Base-by-base conservation (phyloP, 2,797 vertebrate genomes). In the Danio aesculapii region DNA sequence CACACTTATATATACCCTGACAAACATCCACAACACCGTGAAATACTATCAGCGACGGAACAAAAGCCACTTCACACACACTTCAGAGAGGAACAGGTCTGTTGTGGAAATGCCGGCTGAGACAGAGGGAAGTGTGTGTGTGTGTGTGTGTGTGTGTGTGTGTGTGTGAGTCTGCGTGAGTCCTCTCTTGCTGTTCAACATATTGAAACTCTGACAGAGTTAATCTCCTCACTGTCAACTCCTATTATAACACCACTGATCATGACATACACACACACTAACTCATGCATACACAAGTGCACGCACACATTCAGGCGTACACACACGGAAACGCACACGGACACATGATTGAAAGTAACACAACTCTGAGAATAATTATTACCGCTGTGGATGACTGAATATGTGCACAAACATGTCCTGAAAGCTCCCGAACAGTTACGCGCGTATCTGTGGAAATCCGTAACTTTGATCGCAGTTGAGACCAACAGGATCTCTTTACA, bases 131-230 rank as follows among this genome's bases (percentile, higher is more conserved):
- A 66, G 58, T 83, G 84, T 80, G 64, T 70, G 80, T 79, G 82
- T 83, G 77, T 83, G 81, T 63, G 72, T 14, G 83, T 77, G 84
- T 79, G 82, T 68, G 85, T 82, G 46, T 81, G 77, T n/a, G 82
- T 83, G 77, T 83, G 81, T 63, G 72, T 14, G 83, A 80, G 84
- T 79, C 83, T 68, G 85, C 84, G 46, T 81, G 77, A 82, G 67
- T 82, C 75, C 81, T 71, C 63, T 83, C 82, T 79, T 71, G 81
- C 77, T 81, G 82, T 76, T 84, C 82, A 80, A 84, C 70, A 81
- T 85, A 82, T 86, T 87, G 86, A 87, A 84, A 86, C 84, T 84
- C 86, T 87, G 86, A 89, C 87, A 85, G 85, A 89, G 87, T 87
- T 88, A 87, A 89, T 89, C 88, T 87, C 64, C 72, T 76, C 63